Base-by-base conservation (phyloP, 2,888 invertebrate genomes). In the Synergus japonicus region DNA sequence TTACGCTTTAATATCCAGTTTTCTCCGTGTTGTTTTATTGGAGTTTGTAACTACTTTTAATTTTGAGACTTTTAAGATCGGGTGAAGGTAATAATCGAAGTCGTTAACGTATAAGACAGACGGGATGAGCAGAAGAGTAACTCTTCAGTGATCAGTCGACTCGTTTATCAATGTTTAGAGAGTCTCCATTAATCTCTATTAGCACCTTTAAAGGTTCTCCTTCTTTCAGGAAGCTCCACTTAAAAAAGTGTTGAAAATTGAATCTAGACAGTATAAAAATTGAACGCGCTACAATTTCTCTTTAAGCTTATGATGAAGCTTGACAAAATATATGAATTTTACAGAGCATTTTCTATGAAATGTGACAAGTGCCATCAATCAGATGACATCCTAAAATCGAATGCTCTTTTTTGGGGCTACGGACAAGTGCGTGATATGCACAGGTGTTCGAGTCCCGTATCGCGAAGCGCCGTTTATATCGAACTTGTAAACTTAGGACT, bases 401-500 rank as follows among this genome's bases (percentile, higher is more conserved):
- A 29, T 29, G 29, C 37, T 15, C 54, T 73, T 37, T 22, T 54
- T 29, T 10, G n/a, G 54, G n/a, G 15, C 29, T 9, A n/a, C 4
- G 54, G 37, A 54, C 73, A 69, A 69, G 73, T 73, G 49, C 49
- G 54, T 73, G 49, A 67, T 79, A 79, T 76, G 80, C 80, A 82
- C 83, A 84, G 83, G 82, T 82, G 82, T 82, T 82, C 80, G 76
- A 79, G 66, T 79, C 80, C 78, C 77, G 65, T 67, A 78, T 77
- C 78, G 80, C 82, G 79, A 84, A 82, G 82, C 81, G 78, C 29
- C 82, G 80, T 83, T 83, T 81, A 82, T 79, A 69, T 65, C 81
- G 66, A 76, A 73, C 78, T 77, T 79, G 84, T 81, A 85, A 89
- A 90, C 90, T 90, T 89, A 89, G 86, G 87, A 87, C 88, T 89